phyloP scores from a whole-genome alignment of 1,140 invertebrate genomes.

The Coptotermes formosanus region DNA sequence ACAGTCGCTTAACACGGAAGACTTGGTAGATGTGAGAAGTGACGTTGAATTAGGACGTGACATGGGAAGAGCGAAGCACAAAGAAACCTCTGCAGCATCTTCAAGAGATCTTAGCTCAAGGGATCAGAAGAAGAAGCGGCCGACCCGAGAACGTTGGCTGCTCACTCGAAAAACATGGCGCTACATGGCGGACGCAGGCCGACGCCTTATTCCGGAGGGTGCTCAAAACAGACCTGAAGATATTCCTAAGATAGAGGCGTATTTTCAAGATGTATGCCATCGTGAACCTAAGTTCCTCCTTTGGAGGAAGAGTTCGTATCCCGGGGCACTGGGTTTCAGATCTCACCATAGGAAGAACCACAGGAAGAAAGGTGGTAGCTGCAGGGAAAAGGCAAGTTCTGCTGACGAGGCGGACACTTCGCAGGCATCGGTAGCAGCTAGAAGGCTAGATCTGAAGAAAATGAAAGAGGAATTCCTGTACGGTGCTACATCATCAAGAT shows the following conservation, averaged over 20 bases:
- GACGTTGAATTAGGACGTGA: not conserved
- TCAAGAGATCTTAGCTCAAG: not conserved
- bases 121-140: slow-evolving; percentile 25
- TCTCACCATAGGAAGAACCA: slow-evolving; percentile 53
- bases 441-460: slow-evolving; percentile 65
- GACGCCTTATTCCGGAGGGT: slow-evolving; percentile 76
- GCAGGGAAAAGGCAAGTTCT: slow-evolving; percentile 57
- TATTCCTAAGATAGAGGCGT: slow-evolving; percentile 74
- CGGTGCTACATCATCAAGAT: not conserved
- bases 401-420: slow-evolving; percentile 58
- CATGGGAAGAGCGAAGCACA: not conserved
- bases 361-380: slow-evolving; percentile 60
- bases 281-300: slow-evolving; percentile 73
- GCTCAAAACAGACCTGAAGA: slow-evolving; percentile 67
- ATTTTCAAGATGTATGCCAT: slow-evolving; percentile 79
- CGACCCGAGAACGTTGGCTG: slow-evolving; percentile 70
- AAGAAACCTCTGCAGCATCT: not conserved
- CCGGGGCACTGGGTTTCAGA: slow-evolving; percentile 60
- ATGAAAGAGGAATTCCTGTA: slow-evolving; percentile 63
- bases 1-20: not conserved
- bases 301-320: slow-evolving; percentile 78
- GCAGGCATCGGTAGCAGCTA: slow-evolving; percentile 34
- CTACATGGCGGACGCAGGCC: slow-evolving; percentile 86
- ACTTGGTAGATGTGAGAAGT: no score
- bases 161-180: slow-evolving; percentile 85